phyloP scores from a whole-genome alignment of 2,113 vertebrate species.

The Odocoileus virginianus region DNA sequence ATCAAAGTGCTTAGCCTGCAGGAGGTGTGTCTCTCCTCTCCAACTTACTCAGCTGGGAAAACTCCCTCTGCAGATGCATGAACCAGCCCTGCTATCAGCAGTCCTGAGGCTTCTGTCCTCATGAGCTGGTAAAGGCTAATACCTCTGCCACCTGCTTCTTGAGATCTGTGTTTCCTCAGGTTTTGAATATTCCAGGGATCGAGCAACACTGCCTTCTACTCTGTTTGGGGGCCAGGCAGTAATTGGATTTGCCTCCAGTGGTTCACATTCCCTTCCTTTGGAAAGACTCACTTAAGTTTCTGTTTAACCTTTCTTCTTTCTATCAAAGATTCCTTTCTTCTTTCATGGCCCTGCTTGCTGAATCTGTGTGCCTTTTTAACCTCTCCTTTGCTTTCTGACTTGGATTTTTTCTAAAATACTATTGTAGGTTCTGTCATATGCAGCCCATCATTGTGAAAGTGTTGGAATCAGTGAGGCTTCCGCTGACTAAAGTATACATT shows the following conservation, averaged over 20 bases:
- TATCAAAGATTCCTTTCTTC: background rate
- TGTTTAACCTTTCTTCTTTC: background rate
- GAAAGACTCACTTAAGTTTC: background rate
- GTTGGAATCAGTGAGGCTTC: background rate
- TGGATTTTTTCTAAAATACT: background rate
- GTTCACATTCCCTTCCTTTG: background rate
- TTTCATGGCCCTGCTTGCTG: background rate
- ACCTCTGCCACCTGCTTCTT: background rate
- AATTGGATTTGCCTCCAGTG: background rate
- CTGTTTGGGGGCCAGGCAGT: background rate
- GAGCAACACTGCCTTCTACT: background rate
- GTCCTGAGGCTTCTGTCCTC: background rate
- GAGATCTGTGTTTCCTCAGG: background rate
- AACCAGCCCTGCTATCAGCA: background rate
- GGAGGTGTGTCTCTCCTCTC: background rate
- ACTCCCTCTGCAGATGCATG: background rate
- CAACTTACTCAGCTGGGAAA: background rate
- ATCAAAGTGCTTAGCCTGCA: background rate
- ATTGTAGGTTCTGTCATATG: background rate
- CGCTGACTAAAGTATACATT: background rate
- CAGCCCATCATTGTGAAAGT: background rate
- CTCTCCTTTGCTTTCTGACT: slow-evolving; percentile 13
- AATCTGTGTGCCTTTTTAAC: background rate
- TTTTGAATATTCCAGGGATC: background rate
- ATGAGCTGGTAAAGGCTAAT: background rate